Percentiles rank a stretch among this genome's conserved stretches.
Evolutionary conservation across 2,797 vertebrate genomes (phyloP).

Genomic region (Todus mexicanus): DNA sequence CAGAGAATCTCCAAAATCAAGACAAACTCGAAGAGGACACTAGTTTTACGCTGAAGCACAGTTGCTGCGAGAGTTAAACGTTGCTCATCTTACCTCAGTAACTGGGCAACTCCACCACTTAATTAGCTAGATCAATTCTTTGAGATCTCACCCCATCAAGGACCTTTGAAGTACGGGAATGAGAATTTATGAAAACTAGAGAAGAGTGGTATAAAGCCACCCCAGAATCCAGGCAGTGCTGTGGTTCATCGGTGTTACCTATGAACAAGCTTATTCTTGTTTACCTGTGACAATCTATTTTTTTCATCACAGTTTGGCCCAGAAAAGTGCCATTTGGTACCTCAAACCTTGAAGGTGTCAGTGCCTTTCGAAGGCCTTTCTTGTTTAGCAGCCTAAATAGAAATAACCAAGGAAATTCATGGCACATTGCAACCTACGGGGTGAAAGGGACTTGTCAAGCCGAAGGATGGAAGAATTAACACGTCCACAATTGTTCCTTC

Average conservation of each 20-base stretch:
- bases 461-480: background rate
- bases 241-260: background rate
- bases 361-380: background rate
- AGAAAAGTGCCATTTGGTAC: background rate
- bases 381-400: background rate
- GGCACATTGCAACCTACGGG: fast-evolving
- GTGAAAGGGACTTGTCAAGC: background rate
- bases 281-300: background rate
- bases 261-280: background rate
- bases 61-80: background rate
- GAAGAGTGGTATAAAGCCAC: background rate
- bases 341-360: background rate
- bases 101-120: background rate
- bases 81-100: background rate
- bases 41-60: background rate
- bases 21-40: background rate
- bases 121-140: background rate
- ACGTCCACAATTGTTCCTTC: background rate
- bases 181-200: background rate
- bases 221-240: background rate
- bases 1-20: background rate
- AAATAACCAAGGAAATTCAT: background rate
- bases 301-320: background rate
- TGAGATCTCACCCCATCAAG: background rate
- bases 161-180: background rate